Evolutionary conservation across 1,140 invertebrate genomes (phyloP), one percentile per base, ranked within the genome.

Genomic region (Brachionus rubens): DNA sequence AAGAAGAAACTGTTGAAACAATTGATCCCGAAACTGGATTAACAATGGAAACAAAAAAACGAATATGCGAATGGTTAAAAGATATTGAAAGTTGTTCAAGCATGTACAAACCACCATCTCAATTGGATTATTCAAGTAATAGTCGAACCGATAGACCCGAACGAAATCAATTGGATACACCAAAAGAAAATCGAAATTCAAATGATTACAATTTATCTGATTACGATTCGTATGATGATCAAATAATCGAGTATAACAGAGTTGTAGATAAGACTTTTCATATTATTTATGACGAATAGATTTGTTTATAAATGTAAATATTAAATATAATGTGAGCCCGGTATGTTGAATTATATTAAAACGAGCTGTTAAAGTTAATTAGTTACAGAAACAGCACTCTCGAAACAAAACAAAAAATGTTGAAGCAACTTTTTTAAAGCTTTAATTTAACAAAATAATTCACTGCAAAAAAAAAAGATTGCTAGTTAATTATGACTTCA

Each of bases 191-290:
- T 24, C 19, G 5, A 3, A 5, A 46, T 46, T 14, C 43, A 46
- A 65, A 65, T 43, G 59, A 65, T 12, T 65, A 21, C 10, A 10
- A 65, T 43, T 65, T 65, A 28, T 65, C 59, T 43, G 59, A 65
- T 24, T 65, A 65, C 43, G 59, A 41, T n/a, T 72, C 68, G 14
- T 33, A 50, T 9, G 68, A 72, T 50, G 68, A 72, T 19, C 68
- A 72, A 72, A 72, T 72, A 16, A 72, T 72, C 47, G 68, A 72
- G 33, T 72, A 72, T 54, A 72, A 72, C 7, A 19, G 68, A 72
- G 50, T 72, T 54, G 68, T 72, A 9, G 68, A 72, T 33, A 72
- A 72, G n/a, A 72, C 68, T 5, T 72, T 50, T 48, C 68, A 72
- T 16, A 41, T 72, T 16, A 41, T 72, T 52, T 28, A 72, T 30